Evolutionary conservation across 2,113 vertebrate genomes (phyloP).

Genomic region (Pseudorasbora parva): DNA sequence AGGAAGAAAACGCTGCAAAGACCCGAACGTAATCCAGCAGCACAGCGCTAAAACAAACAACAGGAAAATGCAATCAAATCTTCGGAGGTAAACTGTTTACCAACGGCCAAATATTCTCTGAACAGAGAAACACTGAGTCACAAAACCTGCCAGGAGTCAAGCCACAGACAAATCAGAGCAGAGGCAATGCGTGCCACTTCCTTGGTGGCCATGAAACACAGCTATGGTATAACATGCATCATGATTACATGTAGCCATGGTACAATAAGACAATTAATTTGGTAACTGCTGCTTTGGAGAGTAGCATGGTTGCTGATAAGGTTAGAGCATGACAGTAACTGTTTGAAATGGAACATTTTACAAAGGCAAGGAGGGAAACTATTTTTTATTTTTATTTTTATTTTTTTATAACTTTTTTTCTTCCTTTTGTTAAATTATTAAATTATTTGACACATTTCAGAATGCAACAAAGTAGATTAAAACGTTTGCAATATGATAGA

Average conservation of each 20-base stretch:
- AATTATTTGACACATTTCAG: not conserved
- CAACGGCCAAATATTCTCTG: not conserved
- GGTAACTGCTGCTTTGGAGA: no score
- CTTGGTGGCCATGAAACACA: not conserved
- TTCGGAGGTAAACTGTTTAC: constrained; percentile 1
- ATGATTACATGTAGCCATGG: no score
- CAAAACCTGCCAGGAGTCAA: not conserved
- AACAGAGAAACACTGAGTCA: not conserved
- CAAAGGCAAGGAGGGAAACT: no score
- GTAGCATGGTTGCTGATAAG: no score
- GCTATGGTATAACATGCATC: no score
- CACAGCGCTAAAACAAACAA: constrained; percentile 45
- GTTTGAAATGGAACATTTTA: no score
- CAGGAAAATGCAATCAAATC: constrained; percentile 19
- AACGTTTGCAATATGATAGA: not conserved
- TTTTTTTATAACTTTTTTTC: no score
- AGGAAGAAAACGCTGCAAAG: not conserved
- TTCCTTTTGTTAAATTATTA: not conserved
- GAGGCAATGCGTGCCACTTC: not conserved
- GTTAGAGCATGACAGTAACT: no score
- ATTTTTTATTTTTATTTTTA: no score
- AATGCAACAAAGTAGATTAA: not conserved
- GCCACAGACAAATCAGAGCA: not conserved
- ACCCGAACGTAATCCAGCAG: constrained; percentile 20
- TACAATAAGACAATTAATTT: no score